Percentiles rank a stretch among this genome's conserved stretches.
These are phyloP conservation scores for Centrocercus urophasianus DNA, from an alignment of 2,113 vertebrate species.

Conservation along the genomic window DNA sequence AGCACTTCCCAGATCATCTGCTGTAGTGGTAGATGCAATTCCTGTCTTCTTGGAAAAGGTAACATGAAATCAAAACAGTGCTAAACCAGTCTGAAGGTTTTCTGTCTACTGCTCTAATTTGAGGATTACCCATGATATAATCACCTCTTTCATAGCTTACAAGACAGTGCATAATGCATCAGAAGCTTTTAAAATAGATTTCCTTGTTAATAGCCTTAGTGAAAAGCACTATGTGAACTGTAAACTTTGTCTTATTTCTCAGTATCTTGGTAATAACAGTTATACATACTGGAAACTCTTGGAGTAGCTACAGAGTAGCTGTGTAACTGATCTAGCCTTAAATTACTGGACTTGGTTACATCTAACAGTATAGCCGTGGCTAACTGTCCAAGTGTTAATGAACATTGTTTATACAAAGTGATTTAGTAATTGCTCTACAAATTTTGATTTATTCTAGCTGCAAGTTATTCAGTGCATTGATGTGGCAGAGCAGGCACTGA, in stretches of 20 bases:
- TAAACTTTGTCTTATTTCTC: not conserved
- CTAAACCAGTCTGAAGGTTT: not conserved
- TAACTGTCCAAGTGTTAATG: not conserved
- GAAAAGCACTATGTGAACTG: not conserved
- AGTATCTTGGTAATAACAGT: too few species aligned
- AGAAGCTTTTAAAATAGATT: not conserved
- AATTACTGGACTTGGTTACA: not conserved
- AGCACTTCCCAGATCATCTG: slow-evolving; percentile 96
- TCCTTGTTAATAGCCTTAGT: not conserved
- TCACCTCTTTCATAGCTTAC: not conserved
- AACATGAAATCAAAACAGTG: not conserved
- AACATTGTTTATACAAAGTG: not conserved
- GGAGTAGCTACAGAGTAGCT: not conserved
- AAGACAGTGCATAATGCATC: not conserved
- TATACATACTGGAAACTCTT: not conserved
- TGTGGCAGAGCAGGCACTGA: slow-evolving; percentile 97
- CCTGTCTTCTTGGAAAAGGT: slow-evolving; percentile 99
- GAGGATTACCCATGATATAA: not conserved
- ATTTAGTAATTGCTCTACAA: not conserved
- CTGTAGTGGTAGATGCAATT: slow-evolving; percentile 98
- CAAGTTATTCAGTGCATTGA: slow-evolving; percentile 99
- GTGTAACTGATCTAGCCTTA: not conserved
- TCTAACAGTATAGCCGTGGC: not conserved
- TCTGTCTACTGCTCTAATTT: not conserved
- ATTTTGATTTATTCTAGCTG: slow-evolving; percentile 82